These are phyloP conservation scores for Ceratoteleas bidentatus DNA, from an alignment of 1,140 invertebrate species.

Conservation along the genomic window DNA sequence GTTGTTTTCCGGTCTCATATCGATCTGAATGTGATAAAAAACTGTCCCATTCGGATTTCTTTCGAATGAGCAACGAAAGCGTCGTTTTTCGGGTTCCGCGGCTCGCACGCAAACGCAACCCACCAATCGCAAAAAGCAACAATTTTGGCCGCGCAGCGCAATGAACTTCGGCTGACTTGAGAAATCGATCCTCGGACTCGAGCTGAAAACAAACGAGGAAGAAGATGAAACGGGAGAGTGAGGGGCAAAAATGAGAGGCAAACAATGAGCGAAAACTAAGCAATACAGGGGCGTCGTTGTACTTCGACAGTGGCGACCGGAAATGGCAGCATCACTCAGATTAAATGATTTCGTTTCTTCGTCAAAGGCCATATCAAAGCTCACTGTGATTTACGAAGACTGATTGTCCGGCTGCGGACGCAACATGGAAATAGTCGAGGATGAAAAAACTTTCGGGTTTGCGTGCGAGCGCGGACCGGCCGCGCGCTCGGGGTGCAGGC, in stretches of 20 bases:
- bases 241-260: no score
- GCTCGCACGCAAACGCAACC: constrained; percentile 25
- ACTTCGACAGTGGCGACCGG: constrained; percentile 58
- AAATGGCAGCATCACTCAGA: constrained; percentile 41
- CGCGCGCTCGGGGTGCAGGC: no score
- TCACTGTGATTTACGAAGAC: constrained; percentile 80
- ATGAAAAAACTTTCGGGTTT: constrained; percentile 44
- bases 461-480: no score
- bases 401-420: constrained; percentile 72
- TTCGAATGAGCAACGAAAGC: no score
- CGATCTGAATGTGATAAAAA: no score
- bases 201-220: constrained; percentile 38
- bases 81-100: not conserved
- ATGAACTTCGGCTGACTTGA: constrained; percentile 44
- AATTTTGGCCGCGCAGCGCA: constrained; percentile 43
- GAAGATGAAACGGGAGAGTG: no score
- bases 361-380: constrained; percentile 78
- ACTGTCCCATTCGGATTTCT: no score
- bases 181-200: constrained; percentile 60
- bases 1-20: no score
- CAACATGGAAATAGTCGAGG: constrained; percentile 63
- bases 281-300: constrained; percentile 60
- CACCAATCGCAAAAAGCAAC: constrained; percentile 32
- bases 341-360: constrained; percentile 57
- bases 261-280: constrained; percentile 55